phyloP scores from a whole-genome alignment of 2,888 invertebrate species.

The Apoda limacodes region DNA sequence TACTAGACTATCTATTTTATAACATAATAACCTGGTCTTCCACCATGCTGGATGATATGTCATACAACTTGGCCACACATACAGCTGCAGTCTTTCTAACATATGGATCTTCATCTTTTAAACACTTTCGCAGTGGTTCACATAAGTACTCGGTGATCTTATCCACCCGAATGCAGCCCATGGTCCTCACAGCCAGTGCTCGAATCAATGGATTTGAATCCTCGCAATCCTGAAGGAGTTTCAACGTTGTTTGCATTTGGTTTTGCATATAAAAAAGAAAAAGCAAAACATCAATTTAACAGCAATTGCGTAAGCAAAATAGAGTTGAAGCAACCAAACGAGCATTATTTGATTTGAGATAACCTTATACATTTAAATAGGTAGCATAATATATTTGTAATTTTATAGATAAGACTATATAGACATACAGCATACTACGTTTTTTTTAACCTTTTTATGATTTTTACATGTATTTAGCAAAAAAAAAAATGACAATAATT shows the following conservation, averaged over 20 bases:
- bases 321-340: no score
- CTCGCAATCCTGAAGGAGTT: conserved; percentile 89
- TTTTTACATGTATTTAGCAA: no score
- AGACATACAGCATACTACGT: no score
- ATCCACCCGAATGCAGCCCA: conserved; percentile 99
- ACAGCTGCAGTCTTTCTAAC: conserved; percentile 99
- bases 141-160: conserved; percentile 99
- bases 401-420: no score
- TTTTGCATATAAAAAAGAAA: conserved; percentile 36
- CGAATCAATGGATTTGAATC: conserved; percentile 99
- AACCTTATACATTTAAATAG: no score
- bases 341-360: no score
- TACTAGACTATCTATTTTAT: neutral
- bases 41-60: conserved; percentile 86
- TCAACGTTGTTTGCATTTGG: conserved; percentile 24
- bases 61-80: conserved; percentile 98
- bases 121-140: conserved; percentile 94
- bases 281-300: conserved; percentile 47
- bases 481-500: no score
- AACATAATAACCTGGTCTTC: conserved; percentile 52
- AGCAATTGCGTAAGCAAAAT: no score
- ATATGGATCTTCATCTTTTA: conserved; percentile 97
- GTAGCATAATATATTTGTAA: no score
- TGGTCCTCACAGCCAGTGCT: conserved; percentile 97
- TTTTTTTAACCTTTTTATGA: no score